Evolutionary conservation across 2,113 vertebrate species (phyloP).

Genomic region (Hemicordylus capensis): DNA sequence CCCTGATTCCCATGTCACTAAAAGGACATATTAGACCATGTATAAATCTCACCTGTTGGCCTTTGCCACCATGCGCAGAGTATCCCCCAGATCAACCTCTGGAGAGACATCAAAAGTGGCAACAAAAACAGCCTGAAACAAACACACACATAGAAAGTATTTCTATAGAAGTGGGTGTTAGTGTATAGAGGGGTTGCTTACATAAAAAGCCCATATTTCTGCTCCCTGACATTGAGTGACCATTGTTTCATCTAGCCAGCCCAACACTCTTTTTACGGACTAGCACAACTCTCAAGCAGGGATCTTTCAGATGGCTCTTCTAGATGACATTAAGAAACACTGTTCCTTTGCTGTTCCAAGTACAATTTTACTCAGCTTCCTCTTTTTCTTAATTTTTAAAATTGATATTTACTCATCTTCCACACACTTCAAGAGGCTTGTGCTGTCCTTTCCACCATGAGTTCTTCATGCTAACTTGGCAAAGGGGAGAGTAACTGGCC

Average conservation of each 20-base stretch:
- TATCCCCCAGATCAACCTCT: constrained; percentile 43
- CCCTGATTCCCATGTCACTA: too few relatives aligned
- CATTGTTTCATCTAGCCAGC: not conserved
- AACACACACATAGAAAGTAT: not conserved
- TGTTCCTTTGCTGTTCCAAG: too few relatives aligned
- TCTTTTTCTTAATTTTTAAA: too few relatives aligned
- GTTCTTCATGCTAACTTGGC: too few relatives aligned
- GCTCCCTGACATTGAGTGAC: not conserved
- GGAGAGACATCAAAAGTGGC: constrained; percentile 62
- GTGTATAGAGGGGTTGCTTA: not conserved
- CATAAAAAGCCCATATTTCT: not conserved
- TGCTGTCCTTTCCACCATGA: too few relatives aligned
- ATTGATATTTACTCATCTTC: too few relatives aligned
- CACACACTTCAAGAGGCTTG: too few relatives aligned
- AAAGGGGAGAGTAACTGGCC: too few relatives aligned
- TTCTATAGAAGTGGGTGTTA: not conserved
- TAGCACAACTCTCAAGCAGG: not conserved
- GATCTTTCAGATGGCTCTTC: too few relatives aligned
- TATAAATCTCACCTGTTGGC: constrained; percentile 57
- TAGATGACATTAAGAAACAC: too few relatives aligned
- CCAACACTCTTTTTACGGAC: not conserved
- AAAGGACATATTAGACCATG: too few relatives aligned
- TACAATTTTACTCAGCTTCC: too few relatives aligned
- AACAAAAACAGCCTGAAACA: constrained; percentile 54
- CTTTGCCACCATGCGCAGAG: constrained; percentile 35